phyloP scores from a whole-genome alignment of 2,797 vertebrate species.

The Alectoris magna region DNA sequence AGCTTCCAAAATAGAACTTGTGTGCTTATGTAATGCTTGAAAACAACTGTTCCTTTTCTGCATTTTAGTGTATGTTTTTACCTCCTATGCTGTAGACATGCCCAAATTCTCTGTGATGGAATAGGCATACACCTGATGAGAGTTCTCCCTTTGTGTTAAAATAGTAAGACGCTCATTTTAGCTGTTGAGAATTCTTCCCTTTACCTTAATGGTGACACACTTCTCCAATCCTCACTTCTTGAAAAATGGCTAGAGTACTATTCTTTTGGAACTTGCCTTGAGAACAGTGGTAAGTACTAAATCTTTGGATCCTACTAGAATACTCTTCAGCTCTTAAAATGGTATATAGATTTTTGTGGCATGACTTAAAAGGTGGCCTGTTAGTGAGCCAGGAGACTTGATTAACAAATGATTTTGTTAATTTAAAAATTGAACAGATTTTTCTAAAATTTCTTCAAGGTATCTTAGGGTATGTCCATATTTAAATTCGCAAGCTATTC shows the following conservation, averaged over 20 bases:
- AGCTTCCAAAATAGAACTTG: neutral
- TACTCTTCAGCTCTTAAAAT: neutral
- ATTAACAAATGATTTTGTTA: neutral
- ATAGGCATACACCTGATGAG: neutral
- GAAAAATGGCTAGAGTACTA: neutral
- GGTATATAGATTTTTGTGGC: neutral
- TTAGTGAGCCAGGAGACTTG: neutral
- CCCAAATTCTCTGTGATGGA: neutral
- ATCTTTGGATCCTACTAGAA: neutral
- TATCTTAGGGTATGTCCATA: neutral
- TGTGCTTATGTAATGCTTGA: neutral
- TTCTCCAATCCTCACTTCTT: neutral
- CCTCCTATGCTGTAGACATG: neutral
- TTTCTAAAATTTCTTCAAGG: neutral
- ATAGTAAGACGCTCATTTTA: neutral
- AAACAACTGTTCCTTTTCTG: neutral
- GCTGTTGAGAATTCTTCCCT: neutral
- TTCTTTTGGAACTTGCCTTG: neutral
- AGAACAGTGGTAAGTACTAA: neutral
- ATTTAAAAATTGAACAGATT: neutral
- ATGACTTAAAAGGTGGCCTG: neutral
- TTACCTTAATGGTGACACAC: neutral
- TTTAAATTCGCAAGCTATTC: neutral
- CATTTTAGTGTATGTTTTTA: neutral
- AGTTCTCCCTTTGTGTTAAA: neutral